Percentiles rank a stretch among this genome's conserved stretches.
Evolutionary conservation across 2,113 vertebrate species (phyloP).

Genomic region (Eupsittula cactorum): DNA sequence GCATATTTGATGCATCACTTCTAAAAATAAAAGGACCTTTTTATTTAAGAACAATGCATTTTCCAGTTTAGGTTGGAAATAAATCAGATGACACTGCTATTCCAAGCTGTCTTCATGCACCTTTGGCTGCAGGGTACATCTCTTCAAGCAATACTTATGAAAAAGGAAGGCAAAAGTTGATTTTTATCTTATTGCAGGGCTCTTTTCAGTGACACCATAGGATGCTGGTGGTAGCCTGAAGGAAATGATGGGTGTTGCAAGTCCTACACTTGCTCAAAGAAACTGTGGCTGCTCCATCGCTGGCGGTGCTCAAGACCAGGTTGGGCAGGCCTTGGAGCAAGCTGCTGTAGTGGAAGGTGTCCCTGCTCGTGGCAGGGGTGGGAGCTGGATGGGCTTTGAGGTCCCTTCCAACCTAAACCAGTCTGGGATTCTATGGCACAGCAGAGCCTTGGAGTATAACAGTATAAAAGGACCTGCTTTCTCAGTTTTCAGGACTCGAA

Average conservation of each 20-base stretch:
- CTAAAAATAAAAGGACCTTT: slow-evolving; percentile 47
- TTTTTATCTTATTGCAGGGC: neutral
- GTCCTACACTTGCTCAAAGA: neutral
- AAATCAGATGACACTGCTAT: neutral
- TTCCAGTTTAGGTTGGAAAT: neutral
- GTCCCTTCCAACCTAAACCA: neutral
- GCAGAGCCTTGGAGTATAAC: neutral
- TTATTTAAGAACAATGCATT: neutral
- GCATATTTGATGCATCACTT: slow-evolving; percentile 27
- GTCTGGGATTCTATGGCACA: neutral
- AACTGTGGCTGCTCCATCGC: neutral
- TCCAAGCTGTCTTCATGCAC: neutral
- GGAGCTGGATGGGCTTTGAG: neutral
- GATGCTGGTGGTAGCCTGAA: neutral
- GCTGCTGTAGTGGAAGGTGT: neutral
- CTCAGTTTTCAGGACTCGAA: neutral
- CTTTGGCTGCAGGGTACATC: neutral
- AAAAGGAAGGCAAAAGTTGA: neutral
- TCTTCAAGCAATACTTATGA: neutral
- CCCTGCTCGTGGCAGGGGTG: neutral
- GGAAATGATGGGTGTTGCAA: neutral
- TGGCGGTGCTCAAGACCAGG: neutral
- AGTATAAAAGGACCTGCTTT: neutral
- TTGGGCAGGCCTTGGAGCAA: neutral
- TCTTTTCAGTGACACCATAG: neutral